Conservation (phyloP, 2,113 vertebrate genomes). For the Bos javanicus region DNA sequence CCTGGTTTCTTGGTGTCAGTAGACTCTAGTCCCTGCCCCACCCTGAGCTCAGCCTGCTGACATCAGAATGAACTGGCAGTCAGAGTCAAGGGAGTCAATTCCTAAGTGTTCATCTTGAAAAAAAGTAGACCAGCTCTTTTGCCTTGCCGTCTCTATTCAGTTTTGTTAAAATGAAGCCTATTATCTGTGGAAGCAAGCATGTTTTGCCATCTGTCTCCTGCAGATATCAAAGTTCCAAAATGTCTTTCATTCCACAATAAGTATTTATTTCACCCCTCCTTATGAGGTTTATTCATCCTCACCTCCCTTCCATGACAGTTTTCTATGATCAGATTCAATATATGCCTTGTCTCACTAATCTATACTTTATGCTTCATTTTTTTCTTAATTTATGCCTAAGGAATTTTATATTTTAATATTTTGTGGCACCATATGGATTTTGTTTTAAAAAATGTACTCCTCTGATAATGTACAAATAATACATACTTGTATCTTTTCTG, state of each 20-base stretch:
- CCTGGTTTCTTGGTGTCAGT: not conserved
- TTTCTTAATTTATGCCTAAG: not conserved
- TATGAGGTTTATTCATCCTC: not conserved
- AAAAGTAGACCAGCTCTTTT: not conserved
- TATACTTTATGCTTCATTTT: not conserved
- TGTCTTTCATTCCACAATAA: slow-evolving; percentile 10
- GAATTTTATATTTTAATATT: slow-evolving; percentile 1
- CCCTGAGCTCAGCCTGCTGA: not conserved
- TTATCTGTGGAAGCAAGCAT: slow-evolving; percentile 25
- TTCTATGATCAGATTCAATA: not conserved
- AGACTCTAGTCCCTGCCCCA: not conserved
- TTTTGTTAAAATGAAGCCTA: slow-evolving; percentile 18
- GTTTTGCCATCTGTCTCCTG: slow-evolving; percentile 9
- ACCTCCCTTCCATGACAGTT: not conserved
- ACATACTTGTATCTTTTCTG: not conserved
- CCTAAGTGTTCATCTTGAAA: not conserved
- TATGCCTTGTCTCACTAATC: not conserved
- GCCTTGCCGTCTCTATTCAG: not conserved
- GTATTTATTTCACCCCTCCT: slow-evolving; percentile 34
- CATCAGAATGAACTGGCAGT: not conserved
- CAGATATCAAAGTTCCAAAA: slow-evolving; percentile 13
- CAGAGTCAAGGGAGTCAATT: not conserved
- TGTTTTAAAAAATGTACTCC: not conserved
- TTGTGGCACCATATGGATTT: not conserved
- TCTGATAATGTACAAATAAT: not conserved